Conservation (phyloP, 2,797 vertebrate genomes). For the Xenops minutus region DNA sequence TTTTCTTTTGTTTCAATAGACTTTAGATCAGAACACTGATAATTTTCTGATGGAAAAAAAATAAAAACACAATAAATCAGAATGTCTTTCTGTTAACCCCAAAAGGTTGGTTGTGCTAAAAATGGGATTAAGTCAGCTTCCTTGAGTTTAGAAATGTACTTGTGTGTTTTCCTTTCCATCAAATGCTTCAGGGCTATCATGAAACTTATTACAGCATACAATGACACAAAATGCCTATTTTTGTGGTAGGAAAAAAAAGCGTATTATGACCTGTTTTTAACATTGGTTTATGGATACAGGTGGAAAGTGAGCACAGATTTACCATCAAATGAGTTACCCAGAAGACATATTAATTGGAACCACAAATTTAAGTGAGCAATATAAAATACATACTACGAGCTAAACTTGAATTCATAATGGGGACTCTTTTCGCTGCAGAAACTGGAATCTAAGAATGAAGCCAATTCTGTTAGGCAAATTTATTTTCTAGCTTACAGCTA, state of each 20-base stretch:
- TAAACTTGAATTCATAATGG: background rate
- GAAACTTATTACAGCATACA: background rate
- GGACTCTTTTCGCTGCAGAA: background rate
- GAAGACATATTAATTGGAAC: background rate
- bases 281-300: background rate
- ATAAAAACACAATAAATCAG: background rate
- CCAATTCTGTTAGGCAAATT: background rate
- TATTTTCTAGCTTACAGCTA: background rate
- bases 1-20: background rate
- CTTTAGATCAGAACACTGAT: background rate
- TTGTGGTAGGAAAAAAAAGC: background rate
- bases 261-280: background rate
- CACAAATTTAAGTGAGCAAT: background rate
- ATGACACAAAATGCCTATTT: background rate
- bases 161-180: background rate
- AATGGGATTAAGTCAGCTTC: background rate
- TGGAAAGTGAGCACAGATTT: background rate
- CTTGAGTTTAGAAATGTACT: background rate
- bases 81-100: background rate
- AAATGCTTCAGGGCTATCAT: background rate
- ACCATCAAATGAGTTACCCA: background rate
- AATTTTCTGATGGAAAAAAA: background rate
- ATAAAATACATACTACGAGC: background rate
- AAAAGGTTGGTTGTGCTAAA: background rate
- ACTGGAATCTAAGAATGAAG: background rate